Evolutionary conservation across 2,888 invertebrate species (phyloP).

Genomic region (Sarcophaga caerulescens): DNA sequence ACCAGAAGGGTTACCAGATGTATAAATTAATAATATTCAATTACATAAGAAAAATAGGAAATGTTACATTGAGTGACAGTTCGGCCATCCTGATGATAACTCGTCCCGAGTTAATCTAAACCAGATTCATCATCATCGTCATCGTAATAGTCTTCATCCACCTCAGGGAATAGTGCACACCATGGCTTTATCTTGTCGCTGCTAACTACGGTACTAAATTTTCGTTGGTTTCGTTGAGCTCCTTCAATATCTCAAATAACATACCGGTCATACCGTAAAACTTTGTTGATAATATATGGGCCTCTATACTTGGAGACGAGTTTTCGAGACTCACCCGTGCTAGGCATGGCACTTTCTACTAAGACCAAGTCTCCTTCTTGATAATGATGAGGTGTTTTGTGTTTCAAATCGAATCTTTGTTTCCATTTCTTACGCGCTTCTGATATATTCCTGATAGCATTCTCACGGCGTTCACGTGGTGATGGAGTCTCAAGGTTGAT

Average conservation of each 20-base stretch:
- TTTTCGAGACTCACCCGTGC: conserved; percentile 42
- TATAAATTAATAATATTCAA: no score
- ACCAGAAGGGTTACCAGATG: not conserved
- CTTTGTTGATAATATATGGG: conserved; percentile 47
- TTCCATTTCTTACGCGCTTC: conserved; percentile 47
- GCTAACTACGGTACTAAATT: conserved; percentile 49
- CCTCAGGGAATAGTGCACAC: conserved; percentile 19
- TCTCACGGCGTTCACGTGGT: conserved; percentile 32
- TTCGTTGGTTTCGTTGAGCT: conserved; percentile 15
- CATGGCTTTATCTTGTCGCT: conserved; percentile 64
- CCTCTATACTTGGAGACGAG: conserved; percentile 42
- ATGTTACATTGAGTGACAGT: not conserved
- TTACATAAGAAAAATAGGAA: no score
- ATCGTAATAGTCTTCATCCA: conserved; percentile 6
- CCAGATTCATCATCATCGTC: conserved; percentile 12
- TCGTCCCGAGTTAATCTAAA: conserved; percentile 11
- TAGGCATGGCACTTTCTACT: conserved; percentile 54
- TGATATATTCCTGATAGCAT: conserved; percentile 42
- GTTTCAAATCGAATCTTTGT: conserved; percentile 45
- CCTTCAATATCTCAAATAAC: conserved; percentile 48
- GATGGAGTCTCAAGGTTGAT: not conserved
- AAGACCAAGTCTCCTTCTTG: conserved; percentile 49
- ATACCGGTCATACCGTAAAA: conserved; percentile 35
- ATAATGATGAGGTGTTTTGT: conserved; percentile 40
- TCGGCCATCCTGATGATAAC: conserved; percentile 68